Evolutionary conservation across 2,797 vertebrate species (phyloP).

Genomic region (Benthosema pterotum): DNA sequence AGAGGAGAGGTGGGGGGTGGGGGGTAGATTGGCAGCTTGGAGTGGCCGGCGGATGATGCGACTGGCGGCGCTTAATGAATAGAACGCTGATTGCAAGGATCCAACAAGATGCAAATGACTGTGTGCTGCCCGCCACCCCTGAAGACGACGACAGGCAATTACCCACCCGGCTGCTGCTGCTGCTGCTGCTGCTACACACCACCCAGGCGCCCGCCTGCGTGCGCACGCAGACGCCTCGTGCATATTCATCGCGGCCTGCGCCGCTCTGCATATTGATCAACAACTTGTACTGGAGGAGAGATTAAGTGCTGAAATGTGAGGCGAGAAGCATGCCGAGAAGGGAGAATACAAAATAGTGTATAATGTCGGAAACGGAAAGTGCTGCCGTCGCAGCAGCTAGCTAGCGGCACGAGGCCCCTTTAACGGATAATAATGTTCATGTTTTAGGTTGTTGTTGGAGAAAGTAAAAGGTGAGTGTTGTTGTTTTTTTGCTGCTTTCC

Average conservation of each 20-base stretch:
- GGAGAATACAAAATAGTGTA: conserved; percentile 28
- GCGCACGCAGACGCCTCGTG: conserved; percentile 83
- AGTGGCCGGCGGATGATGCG: conserved; percentile 97
- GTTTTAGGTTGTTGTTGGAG: too few species aligned
- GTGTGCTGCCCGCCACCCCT: conserved; percentile 89
- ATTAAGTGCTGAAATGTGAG: conserved; percentile 54
- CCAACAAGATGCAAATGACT: conserved; percentile 98
- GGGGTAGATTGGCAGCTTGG: conserved; percentile 96
- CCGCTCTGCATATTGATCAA: conserved; percentile 96
- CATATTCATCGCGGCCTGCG: conserved; percentile 84
- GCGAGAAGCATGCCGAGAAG: conserved; percentile 33
- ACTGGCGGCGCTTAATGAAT: conserved; percentile 97
- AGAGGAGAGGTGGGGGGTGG: too few species aligned
- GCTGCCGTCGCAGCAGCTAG: too few species aligned
- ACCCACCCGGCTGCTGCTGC: conserved; percentile 96
- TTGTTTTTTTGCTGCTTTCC: too few species aligned
- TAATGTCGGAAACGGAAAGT: too few species aligned
- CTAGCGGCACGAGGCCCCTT: too few species aligned
- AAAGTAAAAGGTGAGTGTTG: too few species aligned
- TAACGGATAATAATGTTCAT: too few species aligned
- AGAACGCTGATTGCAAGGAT: conserved; percentile 99
- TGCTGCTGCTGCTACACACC: conserved; percentile 74
- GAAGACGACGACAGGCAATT: conserved; percentile 98
- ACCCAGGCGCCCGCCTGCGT: too few species aligned
- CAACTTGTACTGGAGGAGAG: conserved; percentile 77